Base-by-base conservation (phyloP, 2,888 invertebrate genomes). In the Polydrusus tereticollis region DNA sequence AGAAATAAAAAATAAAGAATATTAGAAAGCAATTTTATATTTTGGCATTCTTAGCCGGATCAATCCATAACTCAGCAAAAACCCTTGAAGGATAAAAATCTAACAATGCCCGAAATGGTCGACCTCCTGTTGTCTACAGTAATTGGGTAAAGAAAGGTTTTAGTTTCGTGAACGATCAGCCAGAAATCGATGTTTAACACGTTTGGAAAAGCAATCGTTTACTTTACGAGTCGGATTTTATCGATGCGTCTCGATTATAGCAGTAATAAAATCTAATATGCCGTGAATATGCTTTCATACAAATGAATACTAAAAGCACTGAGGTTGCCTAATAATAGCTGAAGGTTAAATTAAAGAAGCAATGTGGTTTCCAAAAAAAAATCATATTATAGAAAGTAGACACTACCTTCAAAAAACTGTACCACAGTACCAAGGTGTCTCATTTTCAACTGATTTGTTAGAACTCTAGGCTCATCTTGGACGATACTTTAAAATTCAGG, bases 121-220 rank as follows among this genome's bases (percentile, higher is more conserved):
- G 47, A 47, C 12, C 47, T 47, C 47, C 47, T 47, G 47, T 47
- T 23, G 47, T 47, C 47, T 47, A 47, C 47, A 21, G 47, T 47
- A 47, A 47, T 47, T 47, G 47, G 47, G 47, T 47, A 47, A 47
- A 45, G 47, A 10, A 47, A 47, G 47, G 47, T 47, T 47, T 47
- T 47, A 47, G 47, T 52, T 52, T 52, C 26, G 16, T 29, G 29
- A 29, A 52, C 52, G 29, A 29, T 52, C 52, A 16, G 16, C 52
- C 52, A 52, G 52, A 29, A 52, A 52, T 52, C 52, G 52, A 52
- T 52, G 29, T 52, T 52, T 52, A 52, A 52, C 52, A 52, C 52
- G 29, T 52, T 29, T 16, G 8, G 10, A 52, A 29, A 52, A 29
- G 52, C 29, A 52, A 52, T 52, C 8, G 52, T 14, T 29, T 26